phyloP scores from a whole-genome alignment of 2,113 vertebrate genomes.

The Plecturocebus donacophilus region DNA sequence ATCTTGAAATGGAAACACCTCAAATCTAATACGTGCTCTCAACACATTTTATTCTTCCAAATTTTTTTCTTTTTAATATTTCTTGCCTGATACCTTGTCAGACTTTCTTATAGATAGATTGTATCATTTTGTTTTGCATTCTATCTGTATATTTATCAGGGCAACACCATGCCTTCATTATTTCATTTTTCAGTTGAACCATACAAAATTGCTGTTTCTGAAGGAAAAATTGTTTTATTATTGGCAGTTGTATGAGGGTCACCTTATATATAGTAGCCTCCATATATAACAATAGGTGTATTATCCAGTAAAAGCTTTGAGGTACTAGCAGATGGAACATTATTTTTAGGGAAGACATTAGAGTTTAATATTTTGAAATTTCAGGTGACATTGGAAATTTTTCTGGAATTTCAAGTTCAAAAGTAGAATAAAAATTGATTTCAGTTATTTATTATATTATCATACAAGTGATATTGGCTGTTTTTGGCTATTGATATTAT shows the following conservation, averaged over 20 bases:
- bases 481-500: not conserved
- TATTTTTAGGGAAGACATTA: not conserved
- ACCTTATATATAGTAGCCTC: not conserved
- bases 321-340: not conserved
- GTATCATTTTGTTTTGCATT: not conserved
- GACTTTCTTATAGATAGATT: not conserved
- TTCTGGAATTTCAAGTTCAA: not conserved
- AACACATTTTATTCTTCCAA: not conserved
- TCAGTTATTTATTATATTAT: not conserved
- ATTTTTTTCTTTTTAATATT: not conserved
- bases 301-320: not conserved
- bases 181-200: not conserved
- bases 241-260: not conserved
- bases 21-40: not conserved
- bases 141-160: not conserved
- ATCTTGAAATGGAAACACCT: not conserved
- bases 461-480: not conserved
- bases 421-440: not conserved
- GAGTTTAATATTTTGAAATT: not conserved
- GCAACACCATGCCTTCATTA: not conserved
- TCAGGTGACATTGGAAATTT: not conserved
- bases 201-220: not conserved
- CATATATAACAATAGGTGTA: not conserved
- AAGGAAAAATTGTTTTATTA: not conserved
- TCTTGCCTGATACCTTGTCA: not conserved